phyloP scores from a whole-genome alignment of 92 coral and sea anemone species.

The Phenganax subtilis region DNA sequence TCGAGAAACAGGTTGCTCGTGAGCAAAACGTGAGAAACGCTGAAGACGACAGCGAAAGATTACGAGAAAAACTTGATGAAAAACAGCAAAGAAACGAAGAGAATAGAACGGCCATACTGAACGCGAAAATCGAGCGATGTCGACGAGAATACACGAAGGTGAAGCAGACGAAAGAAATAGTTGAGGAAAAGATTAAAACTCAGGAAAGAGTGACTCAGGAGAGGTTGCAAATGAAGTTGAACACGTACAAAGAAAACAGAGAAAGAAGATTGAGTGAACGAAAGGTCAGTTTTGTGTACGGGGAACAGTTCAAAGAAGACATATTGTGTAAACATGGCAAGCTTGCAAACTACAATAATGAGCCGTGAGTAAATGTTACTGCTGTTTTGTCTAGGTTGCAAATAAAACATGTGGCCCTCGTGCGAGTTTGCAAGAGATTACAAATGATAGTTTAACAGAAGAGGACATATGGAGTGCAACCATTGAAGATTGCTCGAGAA shows the following conservation, averaged over 20 bases:
- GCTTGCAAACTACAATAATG: background rate
- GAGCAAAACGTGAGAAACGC: background rate
- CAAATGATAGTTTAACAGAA: background rate
- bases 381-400: background rate
- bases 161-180: constrained; percentile 20
- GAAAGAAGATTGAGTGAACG: constrained; percentile 17
- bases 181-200: background rate
- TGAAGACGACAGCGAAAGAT: background rate
- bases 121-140: constrained; percentile 29
- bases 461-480: background rate
- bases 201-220: too few species aligned
- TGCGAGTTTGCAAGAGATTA: constrained; percentile 17
- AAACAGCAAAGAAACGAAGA: constrained; percentile 20
- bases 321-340: background rate
- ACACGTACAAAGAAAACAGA: constrained; percentile 21
- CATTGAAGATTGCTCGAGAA: background rate
- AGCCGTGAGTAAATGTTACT: too few species aligned
- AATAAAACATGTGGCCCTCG: background rate
- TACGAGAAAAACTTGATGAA: constrained; percentile 21
- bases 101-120: constrained; percentile 29
- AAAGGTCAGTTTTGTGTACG: background rate
- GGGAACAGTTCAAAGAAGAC: background rate
- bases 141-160: constrained; percentile 19
- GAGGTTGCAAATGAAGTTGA: constrained; percentile 22
- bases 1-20: background rate